Conservation (phyloP, 2,888 invertebrate species). For the Drosophila setosimentum region DNA sequence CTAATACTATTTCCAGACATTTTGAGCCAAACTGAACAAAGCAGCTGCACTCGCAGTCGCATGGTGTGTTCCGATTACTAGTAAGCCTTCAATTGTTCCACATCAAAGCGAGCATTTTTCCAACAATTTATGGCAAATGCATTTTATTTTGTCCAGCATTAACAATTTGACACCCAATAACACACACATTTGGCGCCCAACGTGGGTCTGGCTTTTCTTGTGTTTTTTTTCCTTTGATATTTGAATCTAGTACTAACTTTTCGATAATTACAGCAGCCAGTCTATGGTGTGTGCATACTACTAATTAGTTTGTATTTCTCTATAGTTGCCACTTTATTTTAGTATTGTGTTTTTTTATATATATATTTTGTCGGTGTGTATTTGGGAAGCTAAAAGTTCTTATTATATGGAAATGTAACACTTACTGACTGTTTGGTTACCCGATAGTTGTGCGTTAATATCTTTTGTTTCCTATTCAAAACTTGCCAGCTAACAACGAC, state of each 20-base stretch:
- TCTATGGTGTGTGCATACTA: neutral
- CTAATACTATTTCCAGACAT: constrained; percentile 39
- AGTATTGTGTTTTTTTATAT: neutral
- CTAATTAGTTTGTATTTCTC: neutral
- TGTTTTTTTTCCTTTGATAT: neutral
- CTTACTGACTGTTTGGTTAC: neutral
- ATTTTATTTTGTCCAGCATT: neutral
- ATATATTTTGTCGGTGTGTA: neutral
- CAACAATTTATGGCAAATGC: neutral
- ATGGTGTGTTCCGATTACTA: constrained; percentile 39
- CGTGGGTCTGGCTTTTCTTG: neutral
- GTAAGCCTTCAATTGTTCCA: constrained; percentile 31
- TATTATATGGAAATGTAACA: neutral
- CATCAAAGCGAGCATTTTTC: constrained; percentile 4
- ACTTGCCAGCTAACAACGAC: constrained; percentile 9
- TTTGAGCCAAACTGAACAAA: constrained; percentile 26
- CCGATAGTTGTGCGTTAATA: neutral
- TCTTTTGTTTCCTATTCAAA: constrained; percentile 7
- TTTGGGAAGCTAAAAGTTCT: neutral
- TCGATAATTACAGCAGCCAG: too few relatives aligned
- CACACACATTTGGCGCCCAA: constrained; percentile 8
- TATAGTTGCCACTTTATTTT: neutral
- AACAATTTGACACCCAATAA: neutral
- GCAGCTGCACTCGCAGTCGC: constrained; percentile 43
- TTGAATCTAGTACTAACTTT: neutral